phyloP scores from a whole-genome alignment of 2,888 invertebrate species.

The Taenaris catops region DNA sequence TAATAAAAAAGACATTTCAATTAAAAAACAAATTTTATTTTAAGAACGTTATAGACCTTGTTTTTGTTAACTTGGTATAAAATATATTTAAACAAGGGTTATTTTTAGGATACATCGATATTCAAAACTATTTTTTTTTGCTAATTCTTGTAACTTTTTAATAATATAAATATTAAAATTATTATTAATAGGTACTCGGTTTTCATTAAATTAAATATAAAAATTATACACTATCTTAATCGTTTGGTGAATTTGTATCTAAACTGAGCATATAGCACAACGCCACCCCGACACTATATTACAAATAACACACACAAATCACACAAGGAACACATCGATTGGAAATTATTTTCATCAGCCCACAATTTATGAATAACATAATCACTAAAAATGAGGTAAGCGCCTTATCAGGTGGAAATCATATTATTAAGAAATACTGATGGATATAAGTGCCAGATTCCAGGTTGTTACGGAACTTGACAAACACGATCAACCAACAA shows the following conservation, averaged over 20 bases:
- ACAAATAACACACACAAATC: constrained; percentile 54
- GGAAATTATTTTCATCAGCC: constrained; percentile 76
- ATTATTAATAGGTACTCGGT: constrained; percentile 77
- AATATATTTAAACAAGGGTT: constrained; percentile 48
- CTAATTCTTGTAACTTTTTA: constrained; percentile 70
- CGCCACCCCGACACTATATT: constrained; percentile 67
- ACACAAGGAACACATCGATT: constrained; percentile 71
- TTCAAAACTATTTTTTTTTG: constrained; percentile 38
- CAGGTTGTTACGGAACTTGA: no score
- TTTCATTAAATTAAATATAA: constrained; percentile 76
- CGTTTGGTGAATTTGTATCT: constrained; percentile 77
- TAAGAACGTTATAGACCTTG: constrained; percentile 45
- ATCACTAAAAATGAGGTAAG: constrained; percentile 71
- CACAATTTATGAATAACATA: constrained; percentile 67
- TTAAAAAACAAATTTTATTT: constrained; percentile 47
- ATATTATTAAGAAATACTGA: constrained; percentile 73
- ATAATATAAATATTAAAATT: constrained; percentile 79
- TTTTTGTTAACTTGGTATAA: constrained; percentile 42
- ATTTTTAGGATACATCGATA: constrained; percentile 44
- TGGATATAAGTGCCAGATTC: constrained; percentile 51
- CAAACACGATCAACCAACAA: no score
- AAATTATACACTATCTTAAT: constrained; percentile 74
- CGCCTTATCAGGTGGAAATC: constrained; percentile 68
- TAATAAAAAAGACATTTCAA: constrained; percentile 29
- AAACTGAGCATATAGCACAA: constrained; percentile 79